Conservation (phyloP, 2,113 vertebrate species). For the Centropristis striata region DNA sequence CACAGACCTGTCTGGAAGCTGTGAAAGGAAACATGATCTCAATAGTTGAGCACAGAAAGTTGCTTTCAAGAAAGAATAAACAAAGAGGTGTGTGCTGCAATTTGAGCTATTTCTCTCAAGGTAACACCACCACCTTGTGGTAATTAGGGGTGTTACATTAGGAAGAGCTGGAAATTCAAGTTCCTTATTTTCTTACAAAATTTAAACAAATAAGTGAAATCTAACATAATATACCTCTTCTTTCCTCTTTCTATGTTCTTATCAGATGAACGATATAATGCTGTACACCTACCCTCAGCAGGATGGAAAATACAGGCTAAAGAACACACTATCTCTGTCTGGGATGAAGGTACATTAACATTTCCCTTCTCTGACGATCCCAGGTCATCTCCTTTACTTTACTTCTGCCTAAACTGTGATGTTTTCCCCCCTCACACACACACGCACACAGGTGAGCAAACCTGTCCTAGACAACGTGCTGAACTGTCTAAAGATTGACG, state of each 20-base stretch:
- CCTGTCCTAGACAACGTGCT: conserved; percentile 88
- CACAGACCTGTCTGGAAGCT: conserved; percentile 30
- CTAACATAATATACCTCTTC: background rate
- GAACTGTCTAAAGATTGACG: conserved; percentile 92
- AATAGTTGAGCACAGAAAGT: background rate
- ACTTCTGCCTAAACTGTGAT: background rate
- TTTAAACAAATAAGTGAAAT: background rate
- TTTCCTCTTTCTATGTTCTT: conserved; percentile 29
- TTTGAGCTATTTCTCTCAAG: background rate
- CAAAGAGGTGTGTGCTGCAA: background rate
- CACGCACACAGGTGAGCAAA: conserved; percentile 88
- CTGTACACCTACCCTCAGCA: conserved; percentile 95
- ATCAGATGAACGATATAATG: conserved; percentile 94
- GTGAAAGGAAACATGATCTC: conserved; percentile 46
- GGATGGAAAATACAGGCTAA: conserved; percentile 94
- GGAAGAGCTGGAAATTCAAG: background rate
- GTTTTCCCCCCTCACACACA: conserved; percentile 19
- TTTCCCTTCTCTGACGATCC: background rate
- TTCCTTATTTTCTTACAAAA: background rate
- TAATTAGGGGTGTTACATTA: background rate
- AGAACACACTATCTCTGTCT: conserved; percentile 89
- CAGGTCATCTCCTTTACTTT: background rate
- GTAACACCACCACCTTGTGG: conserved; percentile 67
- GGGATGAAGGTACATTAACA: conserved; percentile 89
- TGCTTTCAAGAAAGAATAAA: conserved; percentile 16